Evolutionary conservation across 2,113 vertebrate genomes (phyloP), one percentile per base, ranked within the genome.

Genomic region (Mastomys coucha): DNA sequence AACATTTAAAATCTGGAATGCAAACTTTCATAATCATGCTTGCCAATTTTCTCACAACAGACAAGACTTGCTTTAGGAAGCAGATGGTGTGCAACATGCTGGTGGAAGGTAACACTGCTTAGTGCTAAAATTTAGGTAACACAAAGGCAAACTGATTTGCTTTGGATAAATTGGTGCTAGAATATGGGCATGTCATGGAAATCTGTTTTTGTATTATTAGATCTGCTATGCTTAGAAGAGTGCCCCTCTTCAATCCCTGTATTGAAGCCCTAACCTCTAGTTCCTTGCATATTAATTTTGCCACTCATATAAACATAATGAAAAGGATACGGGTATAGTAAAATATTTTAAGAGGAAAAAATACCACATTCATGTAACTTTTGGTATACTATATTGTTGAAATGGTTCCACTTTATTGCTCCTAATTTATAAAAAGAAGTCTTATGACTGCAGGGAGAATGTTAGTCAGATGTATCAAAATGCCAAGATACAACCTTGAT

Each of bases 1-100:
- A 96, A 91, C 94, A 96, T 96, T 96, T 96, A 95, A 88, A 95
- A 94, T 95, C 67, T 95, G 89, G 28, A 96, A 94, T 65, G 70
- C 88, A 93, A 93, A 92, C 73, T 94, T 97, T 96, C 58, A 17
- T 65, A 75, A 80, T 58, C 22, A 69, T 78, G 73, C 56, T 97
- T 97, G 82, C 91, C 96, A 97, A 17, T 95, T 96, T 20, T 72
- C 49, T 92, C 63, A 12, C 45, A 97, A 76, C 20, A 95, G 45
- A 88, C 36, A 94, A 93, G 80, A 42, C 28, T 82, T 93, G 67
- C 63, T 63, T 90, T 73, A 89, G 39, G 89, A 94, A 95, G 84
- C 84, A 98, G 88, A 92, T 89, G 65, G 65, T 65, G 26, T 69
- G 39, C 19, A 58, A 28, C 39, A 67, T 72, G 19, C n/a, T 91